Evolutionary conservation across 2,113 vertebrate genomes (phyloP), one percentile per base, ranked within the genome.

Genomic region (Alligator sinensis): DNA sequence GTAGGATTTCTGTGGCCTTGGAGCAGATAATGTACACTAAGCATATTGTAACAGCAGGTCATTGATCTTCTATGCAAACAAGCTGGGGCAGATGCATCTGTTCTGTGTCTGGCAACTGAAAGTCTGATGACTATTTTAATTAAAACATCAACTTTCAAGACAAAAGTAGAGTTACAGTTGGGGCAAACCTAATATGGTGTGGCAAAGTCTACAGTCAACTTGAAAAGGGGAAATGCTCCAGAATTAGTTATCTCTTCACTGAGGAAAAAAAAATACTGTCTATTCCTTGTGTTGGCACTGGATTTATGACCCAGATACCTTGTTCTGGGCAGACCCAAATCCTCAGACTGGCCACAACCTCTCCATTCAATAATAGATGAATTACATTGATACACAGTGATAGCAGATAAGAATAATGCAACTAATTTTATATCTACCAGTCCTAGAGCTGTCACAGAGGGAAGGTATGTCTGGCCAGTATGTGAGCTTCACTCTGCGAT

Each of bases 21-120:
- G 28, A 94, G 68, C 58, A 92, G 77, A 60, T 90, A 77, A 96
- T 86, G 86, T 81, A 19, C 24, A 86, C 1, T 64, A 82, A 94
- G 22, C 79, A 54, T 22, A 84, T 38, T 93, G 21, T 89, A 93
- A 68, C 54, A 80, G 63, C 75, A 80, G 2, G 70, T 93, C 47
- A 75, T 16, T 59, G 21, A 83, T 63, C 63, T 13, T 62, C 4
- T 74, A 3, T 80, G 27, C 27, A 90, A 72, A 80, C 17, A 93
- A 88, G 25, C 76, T 87, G 76, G 64, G 75, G 60, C 6, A 80
- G 80, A 79, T 87, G 84, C 57, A 62, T 83, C n/a, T 89, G 6
- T 54, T 63, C 47, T 61, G 14, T 89, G 62, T 80, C 3, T 89
- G 55, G 83, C 60, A 83, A 21, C 12, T 77, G 38, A 90, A 75